Conservation (phyloP, 2,113 vertebrate genomes). For the Tauraco erythrolophus region DNA sequence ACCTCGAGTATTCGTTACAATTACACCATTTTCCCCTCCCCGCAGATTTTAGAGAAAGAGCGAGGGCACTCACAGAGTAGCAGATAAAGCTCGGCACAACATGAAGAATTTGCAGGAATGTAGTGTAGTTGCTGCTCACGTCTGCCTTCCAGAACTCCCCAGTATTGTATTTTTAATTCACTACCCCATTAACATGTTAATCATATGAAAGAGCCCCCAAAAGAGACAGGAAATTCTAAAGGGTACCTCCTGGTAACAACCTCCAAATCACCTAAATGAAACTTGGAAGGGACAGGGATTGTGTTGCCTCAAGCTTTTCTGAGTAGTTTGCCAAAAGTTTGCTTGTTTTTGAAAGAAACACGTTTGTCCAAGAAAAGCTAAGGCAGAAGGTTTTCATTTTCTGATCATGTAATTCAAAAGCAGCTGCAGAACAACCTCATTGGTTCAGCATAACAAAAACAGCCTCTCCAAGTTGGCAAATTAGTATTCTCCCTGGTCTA, state of each 20-base stretch:
- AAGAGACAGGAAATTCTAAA: conserved; percentile 13
- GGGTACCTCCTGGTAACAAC: background rate
- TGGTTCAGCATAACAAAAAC: conserved; percentile 39
- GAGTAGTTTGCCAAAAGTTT: background rate
- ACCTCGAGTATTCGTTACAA: conserved; percentile 36
- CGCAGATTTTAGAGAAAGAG: background rate
- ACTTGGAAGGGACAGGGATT: background rate
- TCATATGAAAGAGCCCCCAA: background rate
- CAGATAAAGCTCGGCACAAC: conserved; percentile 21
- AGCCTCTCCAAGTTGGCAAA: background rate
- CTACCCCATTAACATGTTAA: conserved; percentile 10
- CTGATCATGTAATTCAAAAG: conserved; percentile 27
- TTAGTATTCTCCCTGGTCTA: conserved; percentile 25
- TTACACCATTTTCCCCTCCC: background rate
- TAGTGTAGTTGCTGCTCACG: conserved; percentile 44
- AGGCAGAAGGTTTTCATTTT: conserved; percentile 54
- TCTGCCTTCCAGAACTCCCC: background rate
- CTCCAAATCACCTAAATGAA: background rate
- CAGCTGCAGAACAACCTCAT: background rate
- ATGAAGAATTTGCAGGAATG: conserved; percentile 42
- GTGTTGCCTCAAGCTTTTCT: background rate
- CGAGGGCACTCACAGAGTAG: background rate
- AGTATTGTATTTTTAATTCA: background rate
- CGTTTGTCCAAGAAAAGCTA: background rate
- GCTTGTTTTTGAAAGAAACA: background rate